Evolutionary conservation across 2,888 invertebrate species (phyloP), one percentile per base, ranked within the genome.

Genomic region (Hypomecis atomaria): DNA sequence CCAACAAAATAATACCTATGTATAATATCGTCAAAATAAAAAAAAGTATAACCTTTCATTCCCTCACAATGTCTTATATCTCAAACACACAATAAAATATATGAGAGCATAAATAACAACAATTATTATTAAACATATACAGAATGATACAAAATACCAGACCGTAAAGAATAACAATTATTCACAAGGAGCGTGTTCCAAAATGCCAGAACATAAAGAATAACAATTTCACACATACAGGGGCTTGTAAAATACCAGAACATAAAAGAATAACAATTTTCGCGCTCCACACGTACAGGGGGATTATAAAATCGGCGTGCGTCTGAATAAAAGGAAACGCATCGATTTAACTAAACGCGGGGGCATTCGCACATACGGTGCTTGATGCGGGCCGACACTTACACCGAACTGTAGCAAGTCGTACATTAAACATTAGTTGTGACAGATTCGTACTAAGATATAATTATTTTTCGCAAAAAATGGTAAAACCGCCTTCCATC

Each of bases 281-380:
- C 61, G 61, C 59, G 53, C 57, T 72, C 73, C 71, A 67, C 75
- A 71, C 72, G 68, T 72, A 69, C 71, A 66, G 69, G 58, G 64
- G 83, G 86, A 88, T 90, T 89, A 89, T 85, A 87, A 89, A 89
- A 88, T 89, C 86, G 86, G 74, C 81, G 81, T 73, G 82, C 75
- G 77, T 76, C 71, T 75, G 82, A 81, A 83, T 81, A 79, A 78
- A 82, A 83, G 81, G 78, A 78, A 79, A 85, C 84, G 85, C 88
- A 86, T 88, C 88, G 87, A 87, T 88, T 89, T 85, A 84, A 85
- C 81, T 82, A 78, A 79, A 86, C 79, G 81, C 76, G 81, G 76
- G 82, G 82, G 84, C 79, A 83, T 86, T 85, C 81, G 82, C 81
- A 81, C 84, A 80, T 84, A 78, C 83, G 78, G 80, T 74, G 79